Base-by-base conservation (phyloP, 1,140 invertebrate genomes). In the Homarus americanus region DNA sequence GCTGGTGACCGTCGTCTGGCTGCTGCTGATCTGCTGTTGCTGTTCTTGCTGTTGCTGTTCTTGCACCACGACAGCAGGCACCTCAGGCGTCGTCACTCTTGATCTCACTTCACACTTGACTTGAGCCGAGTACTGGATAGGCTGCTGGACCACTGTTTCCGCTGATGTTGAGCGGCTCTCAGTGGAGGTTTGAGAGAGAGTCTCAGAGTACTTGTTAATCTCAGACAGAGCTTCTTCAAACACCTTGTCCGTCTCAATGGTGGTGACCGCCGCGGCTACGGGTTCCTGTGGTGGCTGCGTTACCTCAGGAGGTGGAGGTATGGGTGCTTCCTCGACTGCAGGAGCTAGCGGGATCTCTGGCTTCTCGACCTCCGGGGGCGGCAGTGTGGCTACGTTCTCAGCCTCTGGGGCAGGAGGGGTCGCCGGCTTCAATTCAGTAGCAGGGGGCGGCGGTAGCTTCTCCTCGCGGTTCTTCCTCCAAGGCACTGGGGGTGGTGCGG, bases 91-190 rank as follows among this genome's bases (percentile, higher is more conserved):
- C n/a, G 72, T 92, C 15, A 93, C 92, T 32, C 92, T 40, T 32
- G 92, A 93, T 66, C 92, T 86, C 40, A 93, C 92, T 44, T 93
- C 92, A 58, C 92, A 93, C 53, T 86, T 89, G 40, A 93, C 92
- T 75, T 93, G 91, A 4, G 92, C 92, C 1, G 92, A 92, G 53
- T 93, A 93, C 66, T 93, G 92, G 7, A 92, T 86, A 10, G 92
- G 92, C 78, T 92, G 92, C 66, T 93, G 92, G 32, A 92, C 90
- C 4, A 92, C 92, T 2, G 92, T 92, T 75, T 93, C 91, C 5
- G 92, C 86, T 0, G 92, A 91, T 10, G 92, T 91, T 2, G 92
- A 93, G 49, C 87, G 87, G 58, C 91, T 93, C 41, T 91, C 92
- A n/a, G 92, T 93, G 12, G 92, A 93, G 15, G 91, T 86, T 32